A percentile compares a stretch with the other conserved stretches of the same genome.
phyloP scores from a whole-genome alignment of 2,797 vertebrate species.

The Emydoidea blandingii region DNA sequence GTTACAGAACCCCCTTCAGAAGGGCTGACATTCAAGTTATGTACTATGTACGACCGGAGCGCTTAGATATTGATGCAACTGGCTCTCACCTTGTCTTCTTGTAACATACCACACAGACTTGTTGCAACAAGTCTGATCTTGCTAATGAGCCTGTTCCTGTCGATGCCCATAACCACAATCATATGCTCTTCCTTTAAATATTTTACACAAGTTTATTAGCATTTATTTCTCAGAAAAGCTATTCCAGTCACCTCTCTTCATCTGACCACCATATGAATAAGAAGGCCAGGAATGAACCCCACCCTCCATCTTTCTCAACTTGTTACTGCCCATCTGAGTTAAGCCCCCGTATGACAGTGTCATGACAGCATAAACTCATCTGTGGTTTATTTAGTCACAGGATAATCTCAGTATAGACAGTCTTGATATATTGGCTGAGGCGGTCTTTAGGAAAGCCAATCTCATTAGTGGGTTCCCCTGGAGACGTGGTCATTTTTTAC shows the following conservation, averaged over 20 bases:
- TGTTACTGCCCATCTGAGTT: accelerated
- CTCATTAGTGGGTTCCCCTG: neutral
- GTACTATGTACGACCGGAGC: neutral
- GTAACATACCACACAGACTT: neutral
- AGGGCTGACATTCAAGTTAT: neutral
- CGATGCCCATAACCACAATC: neutral
- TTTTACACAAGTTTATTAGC: neutral
- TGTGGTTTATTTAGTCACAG: neutral
- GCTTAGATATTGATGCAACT: neutral
- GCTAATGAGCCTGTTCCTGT: neutral
- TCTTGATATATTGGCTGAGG: neutral
- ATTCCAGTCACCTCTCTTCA: neutral
- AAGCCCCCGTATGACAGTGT: neutral
- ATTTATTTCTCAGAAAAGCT: neutral
- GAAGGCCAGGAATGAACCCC: neutral
- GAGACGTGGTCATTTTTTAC: neutral
- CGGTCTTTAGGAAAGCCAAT: neutral
- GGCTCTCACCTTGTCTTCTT: neutral
- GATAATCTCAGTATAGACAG: neutral
- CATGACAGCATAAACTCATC: accelerated
- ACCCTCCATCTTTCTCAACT: neutral
- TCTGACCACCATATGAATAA: neutral
- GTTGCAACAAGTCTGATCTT: neutral
- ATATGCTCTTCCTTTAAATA: neutral
- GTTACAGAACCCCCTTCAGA: neutral